Evolutionary conservation across 2,888 invertebrate species (phyloP), one percentile per base, ranked within the genome.

Genomic region (Orthosia gracilis): DNA sequence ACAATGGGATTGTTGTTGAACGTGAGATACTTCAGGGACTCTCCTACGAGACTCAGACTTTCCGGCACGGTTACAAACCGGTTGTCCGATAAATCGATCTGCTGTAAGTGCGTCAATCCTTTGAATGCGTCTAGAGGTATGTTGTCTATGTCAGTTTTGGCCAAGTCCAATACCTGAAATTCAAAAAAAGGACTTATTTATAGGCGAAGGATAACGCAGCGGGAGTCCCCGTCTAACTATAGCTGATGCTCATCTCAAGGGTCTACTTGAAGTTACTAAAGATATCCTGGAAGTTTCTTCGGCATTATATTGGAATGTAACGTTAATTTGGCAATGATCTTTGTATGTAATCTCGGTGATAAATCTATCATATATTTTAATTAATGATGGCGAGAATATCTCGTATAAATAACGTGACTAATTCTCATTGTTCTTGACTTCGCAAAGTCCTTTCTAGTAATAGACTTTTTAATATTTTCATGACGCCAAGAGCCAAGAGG

Each of bases 1-100:
- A 95, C 90, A 61, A 98, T 96, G 0, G 96, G 96, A 91, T 98
- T 98, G 76, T 96, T 94, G 81, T 97, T 97, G 85, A 98, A 94
- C 54, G 97, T 97, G 23, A 98, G 94, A 71, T 95, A 96, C 87
- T 97, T 94, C 76, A 98, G 92, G 9, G 97, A 96, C 64, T 91
- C 91, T n/a, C 97, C 97, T 47, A 97, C 91, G 69, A 96, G 88
- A 64, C 93, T 95, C 61, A 98, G 89, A 84, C 96, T 96, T 67
- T 96, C 94, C 0, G 98, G 98, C 23, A 98, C 97, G 9, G 94
- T 95, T 59, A 95, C 94, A 69, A 98, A 96, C 64, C 95, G 92
- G 91, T 98, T 98, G 59, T 97, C 96, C 1, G 97, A 97, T 64
- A 98, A 89, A 89, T 97, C 97, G 52, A 98, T 92, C 69, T 96